Evolutionary conservation across 2,113 vertebrate genomes (phyloP), one percentile per base, ranked within the genome.

Genomic region (Merops nubicus): DNA sequence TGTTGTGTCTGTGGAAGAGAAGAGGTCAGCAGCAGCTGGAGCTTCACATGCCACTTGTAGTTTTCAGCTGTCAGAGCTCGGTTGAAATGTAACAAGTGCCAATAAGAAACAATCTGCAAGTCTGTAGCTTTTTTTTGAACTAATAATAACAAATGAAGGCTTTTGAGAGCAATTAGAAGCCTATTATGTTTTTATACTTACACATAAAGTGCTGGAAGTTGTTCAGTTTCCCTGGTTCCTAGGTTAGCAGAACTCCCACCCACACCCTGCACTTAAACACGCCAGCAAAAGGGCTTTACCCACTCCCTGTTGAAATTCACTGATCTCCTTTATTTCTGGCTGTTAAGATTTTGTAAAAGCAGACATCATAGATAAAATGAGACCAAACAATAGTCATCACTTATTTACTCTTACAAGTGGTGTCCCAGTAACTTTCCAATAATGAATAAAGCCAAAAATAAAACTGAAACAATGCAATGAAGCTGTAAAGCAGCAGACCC

Each of bases 21-120:
- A 64, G 60, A 82, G 36, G n/a, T 90, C 88, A 88, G 79, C 56
- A 74, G 51, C 76, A 93, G 59, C 91, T 93, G 85, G 54, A 93
- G 60, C 53, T 80, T 4, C 2, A 95, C 94, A 80, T 26, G 48
- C 43, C 15, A 3, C 56, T 78, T 60, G 47, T 5, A 78, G 79
- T 63, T 84, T 91, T 93, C 73, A 94, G 83, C 76, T 90, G 91
- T 74, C 92, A 93, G 64, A 74, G 1, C 0, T 12, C 70, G 73
- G 85, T 85, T 84, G 56, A 91, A 87, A 82, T 75, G 59, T 78
- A 78, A 2, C 31, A 75, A 78, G 51, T 53, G 43, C n/a, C 68
- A 73, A 4, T 42, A 80, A 19, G 31, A 93, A 84, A 51, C 0
- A 0, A 86, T 70, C 59, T 67, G 51, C 47, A 91, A 78, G 88